Evolutionary conservation across 2,888 invertebrate species (phyloP), one percentile per base, ranked within the genome.

Genomic region (Willowsia nigromaculata): DNA sequence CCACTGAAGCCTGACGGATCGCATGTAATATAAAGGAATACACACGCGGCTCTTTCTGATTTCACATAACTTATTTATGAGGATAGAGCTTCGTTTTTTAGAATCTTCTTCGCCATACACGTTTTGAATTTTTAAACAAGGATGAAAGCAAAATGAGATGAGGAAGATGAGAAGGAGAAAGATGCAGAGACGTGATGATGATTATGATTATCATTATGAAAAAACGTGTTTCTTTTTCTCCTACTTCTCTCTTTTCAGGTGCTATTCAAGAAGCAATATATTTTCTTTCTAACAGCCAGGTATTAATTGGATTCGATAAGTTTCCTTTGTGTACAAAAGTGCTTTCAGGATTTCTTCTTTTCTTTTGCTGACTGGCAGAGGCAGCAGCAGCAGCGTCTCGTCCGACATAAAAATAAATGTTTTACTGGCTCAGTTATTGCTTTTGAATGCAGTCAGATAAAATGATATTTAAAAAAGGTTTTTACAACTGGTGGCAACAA

Each of bases 291-390:
- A 86, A 81, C 80, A 86, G 80, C 43, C 33, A 56, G 68, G 56
- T 56, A 86, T 71, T 86, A 86, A 86, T 86, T 86, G 86, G 86
- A 86, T 86, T 80, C 80, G 86, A 86, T 85, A 85, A 78, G 47
- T 78, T 78, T n/a, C n/a, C 56, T 78, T 78, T 56, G 76, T 53
- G 30, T 18, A 76, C 50, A 76, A 53, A 59, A 80, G 30, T 40
- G 80, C 22, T 80, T 80, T 37, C 30, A 30, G 27, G 22, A 37
- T 80, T 22, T 62, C 27, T 62, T 59, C 59, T 15, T 78, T 2
- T 4, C 71, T 43, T n/a, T 50, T 47, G 6, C 74, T 68, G 33
- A 74, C n/a, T n/a, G 65, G n/a, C 11, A 65, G 33, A 37, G 25
- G 56, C 33, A 6, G 22, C n/a, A 37, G n/a, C 11, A 65, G 33